These are phyloP conservation scores for Neomorphus geoffroyi DNA, from an alignment of 2,797 vertebrate species.

Conservation along the genomic window DNA sequence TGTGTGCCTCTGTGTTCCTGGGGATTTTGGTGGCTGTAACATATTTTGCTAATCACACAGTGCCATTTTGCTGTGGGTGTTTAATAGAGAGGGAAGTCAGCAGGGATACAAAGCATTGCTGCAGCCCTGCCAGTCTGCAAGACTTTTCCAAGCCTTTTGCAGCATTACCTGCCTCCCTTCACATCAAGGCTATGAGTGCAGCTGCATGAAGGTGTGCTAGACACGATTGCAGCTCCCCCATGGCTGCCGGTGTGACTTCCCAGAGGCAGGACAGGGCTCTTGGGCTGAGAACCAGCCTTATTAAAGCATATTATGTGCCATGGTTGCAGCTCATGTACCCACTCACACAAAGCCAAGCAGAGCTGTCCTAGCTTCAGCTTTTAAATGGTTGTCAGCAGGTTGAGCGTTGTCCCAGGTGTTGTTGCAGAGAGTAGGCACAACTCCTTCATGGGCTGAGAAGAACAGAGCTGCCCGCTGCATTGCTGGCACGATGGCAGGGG, in stretches of 20 bases:
- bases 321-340: rapidly evolving
- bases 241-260: rapidly evolving
- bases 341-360: background rate
- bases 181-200: background rate
- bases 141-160: background rate
- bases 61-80: background rate
- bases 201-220: rapidly evolving
- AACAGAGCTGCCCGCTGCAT: background rate
- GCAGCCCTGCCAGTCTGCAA: background rate
- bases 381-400: background rate
- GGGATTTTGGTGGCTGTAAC: background rate
- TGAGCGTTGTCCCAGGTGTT: background rate
- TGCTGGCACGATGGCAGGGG: too few relatives aligned
- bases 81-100: background rate
- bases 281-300: background rate
- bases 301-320: rapidly evolving
- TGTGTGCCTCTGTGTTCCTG: background rate
- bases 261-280: background rate
- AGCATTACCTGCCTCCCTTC: background rate
- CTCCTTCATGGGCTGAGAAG: background rate
- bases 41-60: background rate
- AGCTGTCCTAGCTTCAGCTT: background rate
- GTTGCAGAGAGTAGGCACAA: rapidly evolving
- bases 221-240: background rate
- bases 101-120: background rate